Evolutionary conservation across 2,113 vertebrate species (phyloP), one percentile per base, ranked within the genome.

Genomic region (Aleadryas rufinucha): DNA sequence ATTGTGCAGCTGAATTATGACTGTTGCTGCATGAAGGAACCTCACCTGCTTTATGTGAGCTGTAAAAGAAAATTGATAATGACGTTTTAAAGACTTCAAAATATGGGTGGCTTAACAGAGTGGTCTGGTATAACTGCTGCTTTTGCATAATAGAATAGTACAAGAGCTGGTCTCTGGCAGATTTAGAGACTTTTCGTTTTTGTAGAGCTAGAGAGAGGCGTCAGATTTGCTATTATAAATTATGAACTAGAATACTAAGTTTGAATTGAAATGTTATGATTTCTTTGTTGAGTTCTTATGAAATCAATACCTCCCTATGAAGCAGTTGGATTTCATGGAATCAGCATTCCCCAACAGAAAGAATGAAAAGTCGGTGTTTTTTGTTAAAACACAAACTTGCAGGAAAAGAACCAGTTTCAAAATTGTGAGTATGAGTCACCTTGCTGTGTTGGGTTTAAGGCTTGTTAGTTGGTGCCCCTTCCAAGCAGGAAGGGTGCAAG

Each of bases 61-160:
- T 96, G 68, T 95, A 88, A 96, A 97, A 93, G 84, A 90, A 88
- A 95, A 96, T 90, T 87, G 85, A 91, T 93, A 93, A 91, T 90
- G 93, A 78, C 71, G 5, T 91, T 96, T 95, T 94, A 88, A 96
- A 92, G 90, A 70, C 59, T 82, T 85, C 59, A 70, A n/a, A 94
- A 88, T 87, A 93, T 44, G 33, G 39, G 71, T 93, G 84, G 47
- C 59, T 96, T 91, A 87, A 77, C 39, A n/a, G 84, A 87, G 57
- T 72, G 64, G 42, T 89, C 44, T 85, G 57, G 33, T 89, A 7
- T 95, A 93, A 70, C 75, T 77, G 54, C 75, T 93, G 87, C 39
- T 91, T 90, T 92, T 84, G 69, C 53, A 30, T 79, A 69, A 65
- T 39, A 54, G 30, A 91, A 66, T 65, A 28, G 33, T 79, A 22